A percentile compares a stretch with the other conserved stretches of the same genome.
phyloP scores from a whole-genome alignment of 2,888 invertebrate species.

The Sylvicola cinctus region DNA sequence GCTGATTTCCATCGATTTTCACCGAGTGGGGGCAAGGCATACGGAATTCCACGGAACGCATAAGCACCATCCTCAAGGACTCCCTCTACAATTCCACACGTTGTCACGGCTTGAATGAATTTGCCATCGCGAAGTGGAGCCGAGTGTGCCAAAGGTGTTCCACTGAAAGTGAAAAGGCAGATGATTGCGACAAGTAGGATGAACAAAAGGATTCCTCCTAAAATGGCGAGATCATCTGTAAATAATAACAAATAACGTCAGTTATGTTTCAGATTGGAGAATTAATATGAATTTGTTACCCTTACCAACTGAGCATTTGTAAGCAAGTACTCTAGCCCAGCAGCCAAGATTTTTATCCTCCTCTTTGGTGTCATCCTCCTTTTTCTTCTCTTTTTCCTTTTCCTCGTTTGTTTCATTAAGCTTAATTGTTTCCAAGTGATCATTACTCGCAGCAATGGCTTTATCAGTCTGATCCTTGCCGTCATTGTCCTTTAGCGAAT shows the following conservation, averaged over 20 bases:
- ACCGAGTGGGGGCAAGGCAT: constrained; percentile 49
- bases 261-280: no score
- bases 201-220: constrained; percentile 35
- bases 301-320: constrained; percentile 44
- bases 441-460: constrained; percentile 29
- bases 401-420: constrained; percentile 26
- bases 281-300: constrained; percentile 5
- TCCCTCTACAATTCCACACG: constrained; percentile 63
- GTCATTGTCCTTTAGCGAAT: constrained; percentile 38
- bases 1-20: constrained; percentile 51
- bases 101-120: constrained; percentile 48
- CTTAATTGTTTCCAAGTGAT: constrained; percentile 54
- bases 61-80: constrained; percentile 55
- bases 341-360: constrained; percentile 29
- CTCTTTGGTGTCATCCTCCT: constrained; percentile 14
- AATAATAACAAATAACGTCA: not conserved
- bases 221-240: constrained; percentile 32
- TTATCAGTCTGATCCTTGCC: constrained; percentile 18
- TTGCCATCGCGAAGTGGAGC: constrained; percentile 50
- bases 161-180: constrained; percentile 37
- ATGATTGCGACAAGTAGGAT: constrained; percentile 40
- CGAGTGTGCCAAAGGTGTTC: constrained; percentile 30
- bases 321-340: constrained; percentile 33
- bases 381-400: constrained; percentile 28
- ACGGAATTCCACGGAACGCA: constrained; percentile 66